Evolutionary conservation across 2,113 vertebrate species (phyloP), one percentile per base, ranked within the genome.

Genomic region (Indicator indicator): DNA sequence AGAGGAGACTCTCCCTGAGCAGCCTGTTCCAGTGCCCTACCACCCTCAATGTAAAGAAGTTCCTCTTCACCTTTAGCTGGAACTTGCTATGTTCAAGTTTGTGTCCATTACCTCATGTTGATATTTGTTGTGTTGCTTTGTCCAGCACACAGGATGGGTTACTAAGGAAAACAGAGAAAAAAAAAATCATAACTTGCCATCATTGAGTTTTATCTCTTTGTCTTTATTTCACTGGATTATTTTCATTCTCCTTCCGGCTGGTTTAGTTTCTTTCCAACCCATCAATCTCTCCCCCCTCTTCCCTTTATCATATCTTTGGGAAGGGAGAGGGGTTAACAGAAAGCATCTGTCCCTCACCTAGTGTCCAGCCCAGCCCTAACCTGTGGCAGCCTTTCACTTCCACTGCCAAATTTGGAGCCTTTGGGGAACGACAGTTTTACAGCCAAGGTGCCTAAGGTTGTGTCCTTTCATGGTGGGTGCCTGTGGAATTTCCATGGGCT

Each of bases 401-500:
- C 24, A 1, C 63, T 24, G 33, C 3, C 79, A 30, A 19, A 7
- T 63, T 32, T 62, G 65, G 65, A 55, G 27, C 40, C 27, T 86
- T 76, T 42, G 30, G 54, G 33, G 58, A 86, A 5, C 13, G 4
- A 4, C 5, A 9, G 2, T 17, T 42, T 50, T 24, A 26, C 9
- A 48, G 12, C 63, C 46, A 36, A 79, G 21, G 10, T 42, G 27
- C 20, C 33, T 79, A 42, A 18, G 9, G 30, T 9, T 26, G 23
- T 74, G 62, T 11, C 19, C 42, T 55, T 2, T 1, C 1, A 0
- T 9, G 30, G 1, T 1, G 3, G 63, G 54, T 23, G 15, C 15
- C 46, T 0, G 2, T 16, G 36, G 26, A 32, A 18, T 6, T 65
- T 30, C 62, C 2, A 5, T 21, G 27, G 36, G 17, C 30, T 30